Conservation (phyloP, 2,888 invertebrate species). For the Apodemia mormo region DNA sequence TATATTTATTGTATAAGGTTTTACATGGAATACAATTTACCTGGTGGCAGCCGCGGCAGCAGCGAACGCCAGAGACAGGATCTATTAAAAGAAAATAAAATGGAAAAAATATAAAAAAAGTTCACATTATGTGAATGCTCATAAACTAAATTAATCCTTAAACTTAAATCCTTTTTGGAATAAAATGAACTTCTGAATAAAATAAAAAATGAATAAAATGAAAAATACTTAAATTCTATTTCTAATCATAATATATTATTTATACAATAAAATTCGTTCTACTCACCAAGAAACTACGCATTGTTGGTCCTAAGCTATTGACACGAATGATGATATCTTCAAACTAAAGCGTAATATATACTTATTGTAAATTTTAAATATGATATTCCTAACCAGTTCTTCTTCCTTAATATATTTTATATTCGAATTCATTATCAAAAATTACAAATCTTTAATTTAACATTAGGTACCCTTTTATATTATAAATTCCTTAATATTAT, state of each 20-base stretch:
- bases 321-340: slow-evolving; percentile 62
- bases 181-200: no score
- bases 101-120: no score
- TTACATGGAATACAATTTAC: neutral
- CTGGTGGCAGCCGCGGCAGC: neutral
- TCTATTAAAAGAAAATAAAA: neutral
- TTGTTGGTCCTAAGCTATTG: slow-evolving; percentile 59
- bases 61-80: neutral
- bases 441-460: slow-evolving; percentile 57
- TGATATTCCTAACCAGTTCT: slow-evolving; percentile 57
- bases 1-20: no score
- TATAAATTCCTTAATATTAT: neutral
- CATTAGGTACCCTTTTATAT: slow-evolving; percentile 34
- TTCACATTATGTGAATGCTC: no score
- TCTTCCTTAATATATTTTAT: slow-evolving; percentile 65
- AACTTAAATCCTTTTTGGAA: no score
- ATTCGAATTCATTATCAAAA: slow-evolving; percentile 55
- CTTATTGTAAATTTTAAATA: slow-evolving; percentile 65
- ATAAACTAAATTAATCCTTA: no score
- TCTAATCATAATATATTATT: no score
- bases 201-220: no score
- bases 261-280: neutral
- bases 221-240: neutral
- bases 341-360: slow-evolving; percentile 71
- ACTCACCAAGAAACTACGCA: slow-evolving; percentile 71